phyloP scores from a whole-genome alignment of 2,888 invertebrate genomes.

The Notodonta ziczac region DNA sequence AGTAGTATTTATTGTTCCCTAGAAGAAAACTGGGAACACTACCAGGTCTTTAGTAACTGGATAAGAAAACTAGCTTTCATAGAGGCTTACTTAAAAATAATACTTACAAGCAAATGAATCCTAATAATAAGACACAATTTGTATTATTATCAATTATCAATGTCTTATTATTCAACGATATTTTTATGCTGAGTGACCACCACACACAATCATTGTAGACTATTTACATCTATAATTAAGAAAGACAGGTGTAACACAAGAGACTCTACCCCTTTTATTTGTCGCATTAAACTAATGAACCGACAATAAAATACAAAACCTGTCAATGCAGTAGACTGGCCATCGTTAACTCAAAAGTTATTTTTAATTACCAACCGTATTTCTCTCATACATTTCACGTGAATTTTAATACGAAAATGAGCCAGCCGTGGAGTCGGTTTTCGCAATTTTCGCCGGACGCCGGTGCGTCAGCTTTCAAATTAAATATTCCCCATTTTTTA shows the following conservation, averaged over 20 bases:
- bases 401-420: slow-evolving; percentile 53
- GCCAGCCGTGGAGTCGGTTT: slow-evolving; percentile 50
- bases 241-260: slow-evolving; percentile 1
- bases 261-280: neutral
- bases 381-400: slow-evolving; percentile 39
- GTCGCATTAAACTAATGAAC: neutral
- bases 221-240: too few species aligned
- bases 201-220: too few species aligned
- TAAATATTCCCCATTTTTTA: slow-evolving; percentile 34
- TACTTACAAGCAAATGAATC: too few species aligned
- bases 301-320: neutral
- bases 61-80: too few species aligned
- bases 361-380: slow-evolving; percentile 15
- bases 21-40: too few species aligned
- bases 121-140: too few species aligned
- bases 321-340: neutral
- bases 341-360: slow-evolving; percentile 2
- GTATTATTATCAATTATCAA: too few species aligned
- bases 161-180: too few species aligned
- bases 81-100: too few species aligned
- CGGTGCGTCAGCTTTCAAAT: slow-evolving; percentile 27
- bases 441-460: slow-evolving; percentile 44
- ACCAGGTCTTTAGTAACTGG: too few species aligned
- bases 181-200: too few species aligned
- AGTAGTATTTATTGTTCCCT: too few species aligned